Evolutionary conservation across 2,113 vertebrate genomes (phyloP), one percentile per base, ranked within the genome.

Genomic region (Cochlearius cochlearius): DNA sequence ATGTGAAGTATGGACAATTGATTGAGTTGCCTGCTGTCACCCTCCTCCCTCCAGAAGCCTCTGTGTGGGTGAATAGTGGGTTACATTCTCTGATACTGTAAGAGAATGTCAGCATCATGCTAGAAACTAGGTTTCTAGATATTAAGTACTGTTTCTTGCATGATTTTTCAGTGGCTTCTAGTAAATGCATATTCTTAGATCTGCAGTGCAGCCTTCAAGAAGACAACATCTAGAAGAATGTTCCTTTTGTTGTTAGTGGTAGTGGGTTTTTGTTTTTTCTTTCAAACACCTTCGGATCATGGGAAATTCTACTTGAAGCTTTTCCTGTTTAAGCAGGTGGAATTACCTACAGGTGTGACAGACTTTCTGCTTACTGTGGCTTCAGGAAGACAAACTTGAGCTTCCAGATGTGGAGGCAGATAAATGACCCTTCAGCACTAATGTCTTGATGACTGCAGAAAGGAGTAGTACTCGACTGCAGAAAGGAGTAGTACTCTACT

Each of bases 41-140:
- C 27, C 27, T 81, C 16, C 12, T 81, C 56, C 29, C 55, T 32
- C 14, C 7, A 55, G 53, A 72, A 96, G n/a, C 47, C 22, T 41
- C 23, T 79, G 10, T 50, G 23, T 75, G 38, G 17, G 29, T 0
- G 0, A 55, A 32, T 2, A 77, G 69, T 27, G 32, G 29, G 9
- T 88, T 92, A 32, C 13, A 5, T 86, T 72, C 56, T 90, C 62
- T 92, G 74, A 43, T 63, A 8, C 34, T 68, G 5, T 68, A 63
- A 52, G 53, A 60, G 12, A 67, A 26, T 30, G 34, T 59, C 29
- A 55, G 7, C 39, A 30, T 78, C 1, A 1, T 85, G 38, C 66
- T 64, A 64, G 34, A 93, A 86, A 52, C 34, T 47, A 5, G 39
- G 72, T 52, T 72, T 34, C 26, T 55, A 36, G 39, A 27, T 82